Conservation (phyloP, 2,888 invertebrate species). For the Phymatocera aterrima region DNA sequence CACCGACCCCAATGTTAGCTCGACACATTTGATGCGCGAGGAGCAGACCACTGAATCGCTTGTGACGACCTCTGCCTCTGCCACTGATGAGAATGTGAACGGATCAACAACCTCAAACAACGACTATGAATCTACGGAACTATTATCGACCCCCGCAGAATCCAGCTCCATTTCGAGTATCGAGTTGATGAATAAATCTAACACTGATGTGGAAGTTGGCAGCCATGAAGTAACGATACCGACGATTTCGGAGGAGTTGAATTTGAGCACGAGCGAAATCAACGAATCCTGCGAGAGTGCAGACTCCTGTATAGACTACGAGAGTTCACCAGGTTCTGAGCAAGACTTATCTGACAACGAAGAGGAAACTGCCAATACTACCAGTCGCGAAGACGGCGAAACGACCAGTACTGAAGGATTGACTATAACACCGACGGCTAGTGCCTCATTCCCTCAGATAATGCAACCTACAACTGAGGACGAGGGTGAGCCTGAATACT, state of each 20-base stretch:
- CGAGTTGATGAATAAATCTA: not conserved
- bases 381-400: not conserved
- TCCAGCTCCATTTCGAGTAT: not conserved
- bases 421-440: not conserved
- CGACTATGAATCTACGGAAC: not conserved
- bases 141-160: not conserved
- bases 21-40: not conserved
- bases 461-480: not conserved
- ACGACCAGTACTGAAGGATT: not conserved
- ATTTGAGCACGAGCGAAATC: not conserved
- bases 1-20: not conserved
- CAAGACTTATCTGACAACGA: not conserved
- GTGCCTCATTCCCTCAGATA: not conserved
- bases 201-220: not conserved
- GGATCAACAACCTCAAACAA: not conserved
- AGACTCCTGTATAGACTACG: not conserved
- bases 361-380: not conserved
- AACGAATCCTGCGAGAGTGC: not conserved
- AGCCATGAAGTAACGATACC: not conserved
- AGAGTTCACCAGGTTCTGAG: not conserved
- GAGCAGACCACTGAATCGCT: not conserved
- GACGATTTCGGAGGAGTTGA: not conserved
- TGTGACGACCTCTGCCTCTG: not conserved
- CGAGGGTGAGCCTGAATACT: not conserved
- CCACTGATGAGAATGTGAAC: conserved; percentile 22